Base-by-base conservation (phyloP, 2,113 vertebrate species). In the Psephotus haematonotus region DNA sequence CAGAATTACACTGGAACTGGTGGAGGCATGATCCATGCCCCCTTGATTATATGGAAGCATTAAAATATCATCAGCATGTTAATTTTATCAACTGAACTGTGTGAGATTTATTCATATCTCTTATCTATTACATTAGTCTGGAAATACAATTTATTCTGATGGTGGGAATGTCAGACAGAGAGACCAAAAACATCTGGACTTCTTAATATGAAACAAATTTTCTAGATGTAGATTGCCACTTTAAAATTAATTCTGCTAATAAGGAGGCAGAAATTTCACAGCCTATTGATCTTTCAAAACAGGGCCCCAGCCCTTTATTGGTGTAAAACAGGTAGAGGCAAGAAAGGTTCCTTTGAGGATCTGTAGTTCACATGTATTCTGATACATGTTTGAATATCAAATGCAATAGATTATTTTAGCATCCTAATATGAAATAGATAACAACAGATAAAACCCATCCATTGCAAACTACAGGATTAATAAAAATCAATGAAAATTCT, bases 31-130 rank as follows among this genome's bases (percentile, higher is more conserved):
- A 98, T 97, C 97, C 97, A 97, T 98, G 94, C 97, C 97, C 95
- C 96, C 95, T 97, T 98, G 97, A 98, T 98, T 98, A 97, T 98
- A 98, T 93, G 97, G 97, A 97, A 98, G 97, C 98, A 98, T 98
- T 98, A 98, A 98, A 98, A 98, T 98, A 98, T 98, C 98, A 98
- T 98, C 98, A 98, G 96, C 98, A 98, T 98, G 98, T 98, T 98
- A 98, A 98, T 98, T 98, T 98, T 98, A 98, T 98, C 97, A 98
- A 97, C 94, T 93, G 96, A 97, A 97, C 97, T 97, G 96, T 94
- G 97, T 35, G 93, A 98, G 98, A 98, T 98, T 98, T 98, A 98
- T 98, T 98, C 97, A 96, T 97, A 93, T 96, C 97, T 97, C 97
- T 97, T 97, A 97, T 98, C 97, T 98, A 98, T 98, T 98, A 93